Base-by-base conservation (phyloP, 2,113 vertebrate species). In the Gymnocephalus cernua region DNA sequence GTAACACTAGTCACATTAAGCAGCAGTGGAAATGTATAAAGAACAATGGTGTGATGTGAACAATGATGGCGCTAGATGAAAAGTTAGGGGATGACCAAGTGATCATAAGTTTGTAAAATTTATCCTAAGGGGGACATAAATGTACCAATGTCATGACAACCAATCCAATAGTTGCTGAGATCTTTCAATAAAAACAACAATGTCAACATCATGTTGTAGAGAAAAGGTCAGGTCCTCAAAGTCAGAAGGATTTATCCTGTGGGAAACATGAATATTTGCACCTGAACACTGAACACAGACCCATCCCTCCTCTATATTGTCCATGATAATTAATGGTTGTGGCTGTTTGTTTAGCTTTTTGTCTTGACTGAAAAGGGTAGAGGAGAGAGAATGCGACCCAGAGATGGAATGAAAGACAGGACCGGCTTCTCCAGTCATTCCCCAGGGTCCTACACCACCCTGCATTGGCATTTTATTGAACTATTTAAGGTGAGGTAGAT, bases 401-500 rank as follows among this genome's bases (percentile, higher is more conserved):
- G 67, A 67, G 63, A 79, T 53, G 45, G 47, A 79, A 48, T 73
- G 47, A 75, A 61, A 74, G 54, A 72, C 62, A 66, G 74, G 84
- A 59, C 56, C 56, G 62, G 86, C 90, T 76, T 84, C 79, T n/a
- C 61, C 32, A 71, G 63, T 45, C 27, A 45, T 8, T 96, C 95
- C 88, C 32, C 32, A 44, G 90, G 89, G 88, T 94, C 72, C 21
- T 11, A 92, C 92, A 82, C 84, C 80, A 80, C 79, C 91, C 94
- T 93, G 88, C 91, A 91, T 90, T 94, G 93, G 92, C 91, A 95
- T 95, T 95, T 96, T 90, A 93, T 89, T 93, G 93, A 95, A 96
- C 96, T 96, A 96, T 96, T 96, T 96, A 96, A 96, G 93, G 90
- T 94, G 95, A 95, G 92, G 90, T 77, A 94, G 89, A 95, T 96